Conservation (phyloP, 2,888 invertebrate genomes). For the Eupithecia subfuscata region DNA sequence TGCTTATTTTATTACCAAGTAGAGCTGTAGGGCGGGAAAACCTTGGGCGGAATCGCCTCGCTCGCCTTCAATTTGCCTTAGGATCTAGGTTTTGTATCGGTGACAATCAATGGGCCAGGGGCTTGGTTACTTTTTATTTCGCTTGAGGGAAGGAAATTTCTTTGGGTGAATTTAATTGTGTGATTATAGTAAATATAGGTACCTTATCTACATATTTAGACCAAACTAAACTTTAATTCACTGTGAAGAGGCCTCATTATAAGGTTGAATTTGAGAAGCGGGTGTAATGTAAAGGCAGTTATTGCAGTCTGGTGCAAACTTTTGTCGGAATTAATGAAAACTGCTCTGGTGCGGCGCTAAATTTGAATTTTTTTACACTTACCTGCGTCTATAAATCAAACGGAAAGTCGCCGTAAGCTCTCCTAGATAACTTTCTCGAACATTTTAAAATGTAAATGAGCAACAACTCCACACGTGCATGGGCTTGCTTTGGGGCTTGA, state of each 20-base stretch:
- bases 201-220: not conserved
- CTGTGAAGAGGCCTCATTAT: not conserved
- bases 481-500: not conserved
- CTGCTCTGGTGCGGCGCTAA: conserved; percentile 58
- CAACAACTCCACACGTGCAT: conserved; percentile 51
- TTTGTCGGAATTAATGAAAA: conserved; percentile 59
- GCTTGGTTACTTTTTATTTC: not conserved
- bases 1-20: conserved; percentile 79
- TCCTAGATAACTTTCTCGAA: conserved; percentile 69
- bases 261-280: conserved; percentile 21
- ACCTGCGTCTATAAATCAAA: conserved; percentile 81
- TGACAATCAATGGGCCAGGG: conserved; percentile 14
- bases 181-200: not conserved
- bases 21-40: conserved; percentile 69
- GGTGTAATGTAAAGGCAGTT: conserved; percentile 54
- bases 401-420: conserved; percentile 78
- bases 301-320: conserved; percentile 64
- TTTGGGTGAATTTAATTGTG: not conserved
- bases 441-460: conserved; percentile 82
- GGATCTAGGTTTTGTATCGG: conserved; percentile 27
- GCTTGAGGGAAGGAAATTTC: not conserved
- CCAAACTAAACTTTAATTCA: not conserved
- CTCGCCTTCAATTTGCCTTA: conserved; percentile 63
- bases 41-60: conserved; percentile 59
- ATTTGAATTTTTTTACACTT: conserved; percentile 82